Base-by-base conservation (phyloP, 2,888 invertebrate species). In the Byasa hedistus region DNA sequence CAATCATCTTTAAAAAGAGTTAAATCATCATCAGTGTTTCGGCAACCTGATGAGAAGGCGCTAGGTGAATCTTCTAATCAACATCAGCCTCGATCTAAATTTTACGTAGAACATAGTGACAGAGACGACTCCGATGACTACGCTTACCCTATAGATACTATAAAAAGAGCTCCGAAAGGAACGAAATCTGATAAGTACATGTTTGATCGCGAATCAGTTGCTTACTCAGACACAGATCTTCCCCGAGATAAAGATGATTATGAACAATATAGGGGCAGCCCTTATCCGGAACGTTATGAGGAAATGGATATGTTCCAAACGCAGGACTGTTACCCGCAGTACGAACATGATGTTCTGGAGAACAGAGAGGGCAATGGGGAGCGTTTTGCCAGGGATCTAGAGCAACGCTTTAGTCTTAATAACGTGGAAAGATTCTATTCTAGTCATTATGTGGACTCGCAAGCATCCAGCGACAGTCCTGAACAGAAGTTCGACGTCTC, bases 401-500 rank as follows among this genome's bases (percentile, higher is more conserved):
- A 91, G 75, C 88, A 91, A 78, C 89, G 91, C 44, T 91, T 91
- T 72, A 91, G 89, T 79, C 77, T 91, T 69, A 91, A 91, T 72
- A 91, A 91, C 75, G 91, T 91, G 48, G 85, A 90, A 77, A 78
- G 91, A 75, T 88, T 85, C 83, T 83, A 93, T 86, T 85, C 86
- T 82, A 84, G 93, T 86, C 81, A 91, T 74, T 82, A 93, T 79
- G 84, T 93, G 72, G 88, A 95, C 85, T 92, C 93, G 75, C 93
- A 96, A 81, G 93, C 95, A 76, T 85, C 93, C 74, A 92, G 93
- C 81, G 93, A 95, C 80, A 88, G 94, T 66, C 94, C 94, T n/a
- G 96, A 96, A 72, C 94, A 94, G 66, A 93, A 94, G 78, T 95
- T 96, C 79, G 96, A 96, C 77, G 94, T 96, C 23, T 93, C 95